These are phyloP conservation scores for Phyllotreta striolata DNA, from an alignment of 2,888 invertebrate genomes.

Conservation along the genomic window DNA sequence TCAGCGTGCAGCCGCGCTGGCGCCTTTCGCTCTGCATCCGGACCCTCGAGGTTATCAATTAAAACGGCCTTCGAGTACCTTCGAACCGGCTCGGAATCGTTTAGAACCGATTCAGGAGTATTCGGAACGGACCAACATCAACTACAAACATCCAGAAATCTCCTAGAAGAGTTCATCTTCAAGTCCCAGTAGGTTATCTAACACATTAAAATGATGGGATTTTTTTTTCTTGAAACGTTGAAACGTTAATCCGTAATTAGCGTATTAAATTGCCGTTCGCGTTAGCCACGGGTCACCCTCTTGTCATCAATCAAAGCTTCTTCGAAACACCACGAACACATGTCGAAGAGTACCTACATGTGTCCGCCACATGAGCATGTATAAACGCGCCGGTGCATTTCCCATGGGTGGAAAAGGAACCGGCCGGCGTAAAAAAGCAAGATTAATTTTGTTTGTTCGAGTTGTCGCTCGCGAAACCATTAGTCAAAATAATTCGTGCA, in stretches of 20 bases:
- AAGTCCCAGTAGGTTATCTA: too few species aligned
- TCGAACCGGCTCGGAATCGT: too few species aligned
- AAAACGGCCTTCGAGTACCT: slow-evolving; percentile 14
- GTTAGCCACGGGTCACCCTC: slow-evolving; percentile 55
- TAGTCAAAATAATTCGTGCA: not conserved
- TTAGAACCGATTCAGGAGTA: too few species aligned
- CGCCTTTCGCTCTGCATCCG: slow-evolving; percentile 56
- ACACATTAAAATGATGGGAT: too few species aligned
- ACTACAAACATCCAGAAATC: too few species aligned
- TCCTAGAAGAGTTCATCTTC: too few species aligned
- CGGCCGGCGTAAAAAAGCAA: slow-evolving; percentile 17
- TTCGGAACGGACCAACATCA: too few species aligned
- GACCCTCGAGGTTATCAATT: slow-evolving; percentile 43
- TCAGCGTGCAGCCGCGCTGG: slow-evolving; percentile 56
- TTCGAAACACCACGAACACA: slow-evolving; percentile 39
- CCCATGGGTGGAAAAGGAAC: slow-evolving; percentile 33
- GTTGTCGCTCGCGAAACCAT: not conserved
- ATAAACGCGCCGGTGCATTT: slow-evolving; percentile 32
- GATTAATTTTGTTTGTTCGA: slow-evolving; percentile 11
- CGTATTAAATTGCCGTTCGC: slow-evolving; percentile 36
- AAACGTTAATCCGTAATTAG: slow-evolving; percentile 34
- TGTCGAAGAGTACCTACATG: slow-evolving; percentile 44
- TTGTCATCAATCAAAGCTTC: slow-evolving; percentile 54
- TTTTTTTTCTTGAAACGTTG: not conserved
- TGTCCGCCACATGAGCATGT: slow-evolving; percentile 51